A percentile compares a stretch with the other conserved stretches of the same genome.
Conservation (phyloP, 53 echinoderm and acorn worm species). For the Actinopyga echinites region DNA sequence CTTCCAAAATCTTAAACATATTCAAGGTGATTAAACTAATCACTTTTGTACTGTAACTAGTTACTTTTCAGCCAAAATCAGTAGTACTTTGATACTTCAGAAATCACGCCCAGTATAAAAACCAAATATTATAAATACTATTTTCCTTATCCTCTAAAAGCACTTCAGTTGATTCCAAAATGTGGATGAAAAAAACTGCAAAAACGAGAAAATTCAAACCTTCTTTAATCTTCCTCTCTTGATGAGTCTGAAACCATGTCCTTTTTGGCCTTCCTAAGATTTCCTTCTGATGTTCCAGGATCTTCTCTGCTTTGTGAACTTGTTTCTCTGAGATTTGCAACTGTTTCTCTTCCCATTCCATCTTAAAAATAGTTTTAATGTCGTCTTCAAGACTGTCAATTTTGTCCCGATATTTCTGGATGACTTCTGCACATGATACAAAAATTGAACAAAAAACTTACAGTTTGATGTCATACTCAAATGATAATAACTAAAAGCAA, state of each 20-base stretch:
- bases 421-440: constrained; percentile 55
- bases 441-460: not conserved
- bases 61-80: too few species aligned
- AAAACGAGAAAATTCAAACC: constrained; percentile 33
- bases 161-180: too few species aligned
- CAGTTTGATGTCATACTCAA: not conserved
- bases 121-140: too few species aligned
- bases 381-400: constrained; percentile 87
- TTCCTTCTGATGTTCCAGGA: constrained; percentile 73
- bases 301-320: constrained; percentile 75
- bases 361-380: constrained; percentile 67
- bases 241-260: constrained; percentile 92
- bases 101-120: too few species aligned
- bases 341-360: constrained; percentile 94
- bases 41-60: too few species aligned
- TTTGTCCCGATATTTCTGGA: constrained; percentile 88
- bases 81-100: too few species aligned
- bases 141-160: too few species aligned
- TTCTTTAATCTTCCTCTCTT: constrained; percentile 66
- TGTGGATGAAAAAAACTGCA: too few species aligned
- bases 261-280: constrained; percentile 74
- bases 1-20: too few species aligned
- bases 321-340: constrained; percentile 72
- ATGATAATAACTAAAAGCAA: too few species aligned
- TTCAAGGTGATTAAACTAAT: too few species aligned